Percentiles rank a stretch among this genome's conserved stretches.
Conservation (phyloP, 2,888 invertebrate genomes). For the Drosophila ustulata region DNA sequence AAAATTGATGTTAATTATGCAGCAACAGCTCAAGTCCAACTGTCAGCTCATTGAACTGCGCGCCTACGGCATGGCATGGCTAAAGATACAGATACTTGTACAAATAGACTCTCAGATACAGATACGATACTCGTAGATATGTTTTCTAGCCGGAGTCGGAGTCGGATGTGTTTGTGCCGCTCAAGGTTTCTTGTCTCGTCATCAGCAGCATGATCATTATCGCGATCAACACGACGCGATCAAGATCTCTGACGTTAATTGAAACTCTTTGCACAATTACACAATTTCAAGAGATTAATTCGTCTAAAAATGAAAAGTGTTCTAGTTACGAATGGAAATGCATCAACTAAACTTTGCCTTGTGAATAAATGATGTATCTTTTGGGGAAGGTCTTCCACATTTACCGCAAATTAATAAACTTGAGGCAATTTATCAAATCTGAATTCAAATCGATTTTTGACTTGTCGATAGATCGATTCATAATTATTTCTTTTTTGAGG, state of each 20-base stretch:
- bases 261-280: conserved; percentile 32
- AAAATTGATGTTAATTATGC: too few species aligned
- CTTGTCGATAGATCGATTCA: conserved; percentile 20
- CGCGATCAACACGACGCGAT: conserved; percentile 22
- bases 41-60: conserved; percentile 70
- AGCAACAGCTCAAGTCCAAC: conserved; percentile 48
- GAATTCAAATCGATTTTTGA: conserved; percentile 12
- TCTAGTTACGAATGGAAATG: conserved; percentile 45
- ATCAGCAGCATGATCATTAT: conserved; percentile 25
- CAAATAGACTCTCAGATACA: conserved; percentile 16
- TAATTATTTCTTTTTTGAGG: conserved; percentile 15
- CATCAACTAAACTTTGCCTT: conserved; percentile 1
- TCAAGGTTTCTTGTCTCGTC: conserved; percentile 49
- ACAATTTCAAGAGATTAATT: conserved; percentile 23
- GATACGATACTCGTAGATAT: background rate
- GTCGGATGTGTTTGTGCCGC: conserved; percentile 24
- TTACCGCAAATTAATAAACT: conserved; percentile 51
- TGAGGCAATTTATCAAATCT: conserved; percentile 23
- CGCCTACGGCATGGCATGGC: conserved; percentile 52
- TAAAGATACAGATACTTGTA: conserved; percentile 22
- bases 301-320: conserved; percentile 36
- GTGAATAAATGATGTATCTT: conserved; percentile 4
- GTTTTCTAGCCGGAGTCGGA: background rate
- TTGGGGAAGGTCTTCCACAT: conserved; percentile 20
- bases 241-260: conserved; percentile 32